Base-by-base conservation (phyloP, 2,113 vertebrate species). In the Catharus fuscescens region DNA sequence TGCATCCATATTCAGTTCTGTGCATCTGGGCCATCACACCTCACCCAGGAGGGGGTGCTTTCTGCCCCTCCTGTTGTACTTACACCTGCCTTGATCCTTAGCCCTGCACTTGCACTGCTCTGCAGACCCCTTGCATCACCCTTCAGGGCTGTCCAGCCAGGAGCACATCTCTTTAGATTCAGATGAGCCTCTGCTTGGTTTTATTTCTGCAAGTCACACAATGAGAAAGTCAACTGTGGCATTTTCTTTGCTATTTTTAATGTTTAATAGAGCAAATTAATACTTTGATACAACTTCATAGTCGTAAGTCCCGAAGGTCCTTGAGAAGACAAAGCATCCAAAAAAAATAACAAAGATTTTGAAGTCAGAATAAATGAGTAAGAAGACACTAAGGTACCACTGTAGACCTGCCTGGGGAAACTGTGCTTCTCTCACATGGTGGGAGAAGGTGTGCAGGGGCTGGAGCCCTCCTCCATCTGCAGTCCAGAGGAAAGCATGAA, bases 51-150 rank as follows among this genome's bases (percentile, higher is more conserved):
- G 32, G 21, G 6, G 5, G 8, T 53, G 44, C 47, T 52, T 40
- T 61, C 36, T 91, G 34, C 13, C 31, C 25, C n/a, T 84, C 18
- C 25, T n/a, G 4, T 25, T 18, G 12, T 28, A 17, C 17, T 69
- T 65, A 50, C 10, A 47, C 20, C 14, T 2, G 3, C n/a, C 42
- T 53, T 1, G 0, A 19, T 66, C 47, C 50, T 59, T 10, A 59
- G 34, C 34, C 47, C 9, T 38, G 2, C 1, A 0, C 25, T 69
- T 48, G 32, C 5, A 3, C 18, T 4, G 3, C 42, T 47, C 57
- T 64, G 31, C 40, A 76, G 66, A 25, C 3, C 10, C 7, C 2
- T 4, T 24, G 14, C 74, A 47, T 40, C 66, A 23, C 2, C 24
- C 59, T 44, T 23, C 45, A 53, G 36, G 38, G 31, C 38, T 71